A percentile compares a stretch with the other conserved stretches of the same genome.
These are phyloP conservation scores for Xanthia togata DNA, from an alignment of 2,888 invertebrate species.

Conservation along the genomic window DNA sequence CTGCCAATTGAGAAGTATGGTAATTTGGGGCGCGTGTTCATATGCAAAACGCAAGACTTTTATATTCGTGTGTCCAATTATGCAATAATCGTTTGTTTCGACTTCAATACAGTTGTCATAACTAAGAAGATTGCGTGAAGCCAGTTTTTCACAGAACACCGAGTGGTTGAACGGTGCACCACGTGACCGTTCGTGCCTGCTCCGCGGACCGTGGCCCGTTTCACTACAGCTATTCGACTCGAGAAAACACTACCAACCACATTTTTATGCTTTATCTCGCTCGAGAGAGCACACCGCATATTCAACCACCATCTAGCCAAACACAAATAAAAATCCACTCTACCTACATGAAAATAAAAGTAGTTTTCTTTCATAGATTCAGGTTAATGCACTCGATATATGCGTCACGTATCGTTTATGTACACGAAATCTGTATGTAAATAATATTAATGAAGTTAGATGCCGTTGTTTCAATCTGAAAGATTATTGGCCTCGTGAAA, in stretches of 20 bases:
- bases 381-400: slow-evolving; percentile 51
- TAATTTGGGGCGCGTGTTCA: slow-evolving; percentile 45
- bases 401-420: slow-evolving; percentile 55
- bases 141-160: slow-evolving; percentile 53
- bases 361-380: slow-evolving; percentile 69
- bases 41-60: slow-evolving; percentile 35
- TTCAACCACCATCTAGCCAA: slow-evolving; percentile 54
- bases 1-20: slow-evolving; percentile 25
- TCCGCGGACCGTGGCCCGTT: slow-evolving; percentile 84
- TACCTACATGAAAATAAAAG: slow-evolving; percentile 83
- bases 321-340: slow-evolving; percentile 74
- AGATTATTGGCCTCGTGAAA: slow-evolving; percentile 63
- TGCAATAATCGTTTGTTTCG: slow-evolving; percentile 58
- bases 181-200: slow-evolving; percentile 75
- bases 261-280: slow-evolving; percentile 87
- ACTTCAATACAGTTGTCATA: slow-evolving; percentile 54
- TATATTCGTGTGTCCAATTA: slow-evolving; percentile 56
- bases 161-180: slow-evolving; percentile 66
- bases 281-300: slow-evolving; percentile 77
- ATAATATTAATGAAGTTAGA: slow-evolving; percentile 58
- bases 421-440: slow-evolving; percentile 64
- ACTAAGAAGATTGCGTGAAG: slow-evolving; percentile 61
- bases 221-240: slow-evolving; percentile 88
- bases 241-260: slow-evolving; percentile 84
- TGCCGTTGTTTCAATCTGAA: slow-evolving; percentile 43